These are phyloP conservation scores for Anoncus sp. DNA, from an alignment of 2,888 invertebrate genomes.

Conservation along the genomic window DNA sequence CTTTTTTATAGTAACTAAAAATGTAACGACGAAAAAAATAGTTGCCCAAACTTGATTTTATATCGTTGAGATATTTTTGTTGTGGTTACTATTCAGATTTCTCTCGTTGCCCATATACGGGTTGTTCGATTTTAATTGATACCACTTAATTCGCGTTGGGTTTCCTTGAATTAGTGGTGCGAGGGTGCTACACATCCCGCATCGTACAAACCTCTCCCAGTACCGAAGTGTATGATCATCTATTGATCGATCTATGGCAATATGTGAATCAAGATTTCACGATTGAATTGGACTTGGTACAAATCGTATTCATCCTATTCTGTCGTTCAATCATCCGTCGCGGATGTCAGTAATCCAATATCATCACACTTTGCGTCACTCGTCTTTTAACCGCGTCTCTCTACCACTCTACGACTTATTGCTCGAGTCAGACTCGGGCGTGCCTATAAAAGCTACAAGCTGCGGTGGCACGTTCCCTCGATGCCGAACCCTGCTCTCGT, in stretches of 20 bases:
- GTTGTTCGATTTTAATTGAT: too few species aligned
- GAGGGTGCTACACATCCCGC: too few species aligned
- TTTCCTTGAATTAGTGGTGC: background rate
- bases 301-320: background rate
- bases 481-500: background rate
- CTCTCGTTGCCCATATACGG: too few species aligned
- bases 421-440: constrained; percentile 5
- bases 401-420: constrained; percentile 5
- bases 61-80: too few species aligned
- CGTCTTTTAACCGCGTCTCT: background rate
- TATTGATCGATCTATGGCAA: background rate
- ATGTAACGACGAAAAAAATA: too few species aligned
- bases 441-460: background rate
- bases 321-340: background rate
- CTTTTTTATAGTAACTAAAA: too few species aligned
- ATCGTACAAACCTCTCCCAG: too few species aligned
- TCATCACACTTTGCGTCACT: constrained; percentile 24
- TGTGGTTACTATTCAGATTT: too few species aligned
- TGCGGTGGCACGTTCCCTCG: background rate
- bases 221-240: background rate
- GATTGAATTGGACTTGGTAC: background rate
- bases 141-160: too few species aligned
- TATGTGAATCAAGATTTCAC: background rate
- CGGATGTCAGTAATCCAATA: constrained; percentile 3
- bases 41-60: too few species aligned